A percentile compares a stretch with the other conserved stretches of the same genome.
These are phyloP conservation scores for Copsychus sechellarum DNA, from an alignment of 2,113 vertebrate genomes.

Conservation along the genomic window DNA sequence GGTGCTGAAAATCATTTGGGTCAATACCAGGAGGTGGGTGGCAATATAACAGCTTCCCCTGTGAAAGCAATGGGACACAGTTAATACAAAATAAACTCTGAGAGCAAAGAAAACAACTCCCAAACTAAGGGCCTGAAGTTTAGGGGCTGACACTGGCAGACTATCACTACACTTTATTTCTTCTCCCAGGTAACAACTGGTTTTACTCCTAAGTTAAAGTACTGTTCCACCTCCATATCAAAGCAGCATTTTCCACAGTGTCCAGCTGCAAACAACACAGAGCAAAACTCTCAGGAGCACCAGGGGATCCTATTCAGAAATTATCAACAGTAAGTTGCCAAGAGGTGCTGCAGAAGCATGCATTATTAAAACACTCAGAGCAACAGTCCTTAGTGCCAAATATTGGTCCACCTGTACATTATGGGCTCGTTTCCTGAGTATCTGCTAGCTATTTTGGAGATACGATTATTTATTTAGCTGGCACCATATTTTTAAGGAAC, in stretches of 20 bases:
- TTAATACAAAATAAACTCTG: neutral
- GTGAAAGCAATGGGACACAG: neutral
- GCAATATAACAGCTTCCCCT: conserved; percentile 95
- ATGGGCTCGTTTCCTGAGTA: neutral
- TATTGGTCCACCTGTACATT: neutral
- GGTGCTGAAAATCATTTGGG: conserved; percentile 83
- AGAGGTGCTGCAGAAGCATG: neutral
- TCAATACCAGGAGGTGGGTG: conserved; percentile 86
- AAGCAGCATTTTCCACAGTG: neutral
- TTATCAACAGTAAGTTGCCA: fast-evolving
- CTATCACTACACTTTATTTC: neutral
- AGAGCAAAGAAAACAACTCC: neutral
- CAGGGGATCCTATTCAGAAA: neutral
- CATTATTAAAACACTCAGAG: neutral
- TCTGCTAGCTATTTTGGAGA: neutral
- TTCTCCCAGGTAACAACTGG: neutral
- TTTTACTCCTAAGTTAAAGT: neutral
- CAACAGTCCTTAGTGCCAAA: neutral
- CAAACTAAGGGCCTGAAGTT: neutral
- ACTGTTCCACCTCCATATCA: neutral
- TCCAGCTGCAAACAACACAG: neutral
- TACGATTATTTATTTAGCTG: neutral
- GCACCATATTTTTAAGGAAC: neutral
- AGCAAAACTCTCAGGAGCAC: neutral
- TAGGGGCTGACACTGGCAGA: neutral